Conservation (phyloP, 2,888 invertebrate species). For the Nemoura dubitans region DNA sequence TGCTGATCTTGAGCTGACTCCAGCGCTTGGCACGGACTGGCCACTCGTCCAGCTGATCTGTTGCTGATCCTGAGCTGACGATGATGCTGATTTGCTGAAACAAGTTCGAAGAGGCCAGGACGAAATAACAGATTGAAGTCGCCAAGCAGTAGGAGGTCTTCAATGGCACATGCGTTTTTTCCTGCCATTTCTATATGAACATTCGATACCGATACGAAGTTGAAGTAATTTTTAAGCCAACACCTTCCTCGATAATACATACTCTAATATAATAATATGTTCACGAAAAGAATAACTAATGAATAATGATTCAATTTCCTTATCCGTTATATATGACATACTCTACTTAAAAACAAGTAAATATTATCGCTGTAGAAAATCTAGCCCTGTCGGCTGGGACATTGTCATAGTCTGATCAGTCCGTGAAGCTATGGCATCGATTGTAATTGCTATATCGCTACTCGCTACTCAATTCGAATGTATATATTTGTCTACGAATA, state of each 20-base stretch:
- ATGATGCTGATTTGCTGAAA: neutral
- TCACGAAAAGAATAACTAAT: constrained; percentile 37
- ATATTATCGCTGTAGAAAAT: constrained; percentile 19
- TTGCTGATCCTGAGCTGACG: no score
- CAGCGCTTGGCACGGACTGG: no score
- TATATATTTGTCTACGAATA: neutral
- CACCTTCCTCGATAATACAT: constrained; percentile 37
- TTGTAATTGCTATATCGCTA: neutral
- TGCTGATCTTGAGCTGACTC: no score
- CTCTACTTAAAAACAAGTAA: constrained; percentile 37
- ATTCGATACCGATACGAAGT: constrained; percentile 28
- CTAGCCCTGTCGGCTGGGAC: constrained; percentile 8
- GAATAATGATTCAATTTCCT: constrained; percentile 33
- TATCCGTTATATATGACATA: constrained; percentile 38
- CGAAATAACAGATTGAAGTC: constrained; percentile 42
- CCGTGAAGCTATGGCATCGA: neutral
- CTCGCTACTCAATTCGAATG: neutral
- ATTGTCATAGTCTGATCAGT: neutral
- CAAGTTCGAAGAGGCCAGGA: neutral
- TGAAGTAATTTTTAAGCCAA: constrained; percentile 33
- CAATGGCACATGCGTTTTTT: constrained; percentile 42
- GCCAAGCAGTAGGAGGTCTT: constrained; percentile 45
- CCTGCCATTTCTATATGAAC: constrained; percentile 32
- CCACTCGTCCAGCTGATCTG: no score
- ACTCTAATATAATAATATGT: neutral